These are phyloP conservation scores for Drosophila varians DNA, from an alignment of 1,140 invertebrate species.

Conservation along the genomic window DNA sequence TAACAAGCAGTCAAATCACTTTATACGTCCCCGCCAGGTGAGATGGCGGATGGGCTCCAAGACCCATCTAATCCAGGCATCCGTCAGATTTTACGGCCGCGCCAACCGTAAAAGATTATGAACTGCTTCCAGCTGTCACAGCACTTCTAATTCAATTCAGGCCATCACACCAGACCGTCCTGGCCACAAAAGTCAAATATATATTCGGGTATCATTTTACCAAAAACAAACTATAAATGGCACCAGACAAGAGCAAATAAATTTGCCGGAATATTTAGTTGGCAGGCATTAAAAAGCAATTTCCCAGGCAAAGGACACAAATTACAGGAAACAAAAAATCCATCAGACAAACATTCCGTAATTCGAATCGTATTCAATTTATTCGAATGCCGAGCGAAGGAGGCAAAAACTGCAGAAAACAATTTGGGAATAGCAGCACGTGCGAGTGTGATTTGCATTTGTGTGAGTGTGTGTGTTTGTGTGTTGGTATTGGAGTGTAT, in stretches of 20 bases:
- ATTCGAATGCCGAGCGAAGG: conserved; percentile 1
- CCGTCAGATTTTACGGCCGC: conserved; percentile 16
- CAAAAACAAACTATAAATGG: conserved; percentile 1
- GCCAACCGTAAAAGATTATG: conserved; percentile 24
- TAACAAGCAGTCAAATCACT: conserved; percentile 40
- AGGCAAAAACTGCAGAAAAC: conserved; percentile 47
- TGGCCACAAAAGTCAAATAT: neutral
- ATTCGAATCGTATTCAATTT: conserved; percentile 59
- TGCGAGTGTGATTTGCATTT: conserved; percentile 67
- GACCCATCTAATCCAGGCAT: conserved; percentile 1
- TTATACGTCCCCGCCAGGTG: conserved; percentile 20
- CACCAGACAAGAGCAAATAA: conserved; percentile 7
- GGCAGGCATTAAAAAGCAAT: conserved; percentile 63
- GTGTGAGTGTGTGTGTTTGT: conserved; percentile 30
- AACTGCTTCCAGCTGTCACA: conserved; percentile 18
- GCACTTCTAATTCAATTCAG: neutral
- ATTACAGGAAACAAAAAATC: conserved; percentile 39
- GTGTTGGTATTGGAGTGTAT: conserved; percentile 7
- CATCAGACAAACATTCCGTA: conserved; percentile 59
- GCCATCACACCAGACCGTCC: neutral
- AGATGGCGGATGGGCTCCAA: neutral
- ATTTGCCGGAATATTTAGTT: conserved; percentile 31
- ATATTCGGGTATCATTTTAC: neutral
- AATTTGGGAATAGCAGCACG: conserved; percentile 68
- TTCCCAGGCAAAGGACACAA: conserved; percentile 15